Conservation (phyloP, 2,797 vertebrate genomes). For the Lerista edwardsae region DNA sequence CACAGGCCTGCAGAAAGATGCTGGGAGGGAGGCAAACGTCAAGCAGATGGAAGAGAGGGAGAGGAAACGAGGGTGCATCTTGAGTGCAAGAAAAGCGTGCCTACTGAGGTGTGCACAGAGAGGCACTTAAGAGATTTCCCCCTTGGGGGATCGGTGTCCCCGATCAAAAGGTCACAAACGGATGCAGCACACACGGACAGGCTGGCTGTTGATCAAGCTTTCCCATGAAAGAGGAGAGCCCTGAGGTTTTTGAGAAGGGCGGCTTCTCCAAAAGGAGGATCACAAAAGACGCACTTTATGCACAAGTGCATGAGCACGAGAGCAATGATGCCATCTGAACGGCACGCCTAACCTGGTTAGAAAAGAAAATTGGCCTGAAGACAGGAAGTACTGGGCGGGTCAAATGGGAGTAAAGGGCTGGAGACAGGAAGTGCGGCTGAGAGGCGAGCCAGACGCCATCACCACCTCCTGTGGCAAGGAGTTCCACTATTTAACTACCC, state of each 20-base stretch:
- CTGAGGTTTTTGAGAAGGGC: background rate
- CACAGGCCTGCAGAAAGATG: no score
- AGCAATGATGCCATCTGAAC: background rate
- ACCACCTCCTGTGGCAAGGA: no score
- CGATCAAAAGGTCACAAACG: slow-evolving; percentile 42
- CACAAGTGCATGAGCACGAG: accelerated
- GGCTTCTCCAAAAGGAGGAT: background rate
- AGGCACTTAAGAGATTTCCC: slow-evolving; percentile 15
- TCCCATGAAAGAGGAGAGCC: background rate
- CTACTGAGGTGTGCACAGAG: background rate
- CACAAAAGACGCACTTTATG: background rate
- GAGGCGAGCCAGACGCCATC: no score
- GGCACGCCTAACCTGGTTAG: background rate
- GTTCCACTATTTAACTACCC: no score
- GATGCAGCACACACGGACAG: background rate
- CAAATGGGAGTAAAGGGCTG: no score
- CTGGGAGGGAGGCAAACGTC: background rate
- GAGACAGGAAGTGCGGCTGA: no score
- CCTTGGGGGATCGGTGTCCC: background rate
- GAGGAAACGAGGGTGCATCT: background rate
- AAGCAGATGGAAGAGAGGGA: background rate
- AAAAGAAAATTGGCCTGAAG: background rate
- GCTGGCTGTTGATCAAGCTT: background rate
- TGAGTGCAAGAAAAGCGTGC: background rate
- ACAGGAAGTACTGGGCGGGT: background rate